These are phyloP conservation scores for Oriolus oriolus DNA, from an alignment of 2,113 vertebrate genomes.

Conservation along the genomic window DNA sequence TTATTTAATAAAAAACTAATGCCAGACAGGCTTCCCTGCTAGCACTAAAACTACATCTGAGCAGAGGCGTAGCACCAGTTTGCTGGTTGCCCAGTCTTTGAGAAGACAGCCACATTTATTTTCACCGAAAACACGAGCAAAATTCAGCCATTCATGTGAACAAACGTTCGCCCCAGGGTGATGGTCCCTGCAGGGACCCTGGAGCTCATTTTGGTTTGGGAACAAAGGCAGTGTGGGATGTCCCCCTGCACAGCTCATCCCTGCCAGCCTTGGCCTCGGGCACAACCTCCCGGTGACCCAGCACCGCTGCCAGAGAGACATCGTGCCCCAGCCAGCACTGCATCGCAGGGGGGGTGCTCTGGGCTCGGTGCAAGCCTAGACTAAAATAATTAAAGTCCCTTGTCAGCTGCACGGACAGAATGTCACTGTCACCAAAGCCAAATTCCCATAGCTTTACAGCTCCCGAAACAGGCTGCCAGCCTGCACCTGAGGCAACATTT, in stretches of 20 bases:
- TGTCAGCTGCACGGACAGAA: neutral
- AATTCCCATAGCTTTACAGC: neutral
- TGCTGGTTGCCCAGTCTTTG: neutral
- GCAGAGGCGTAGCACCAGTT: neutral
- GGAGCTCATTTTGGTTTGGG: neutral
- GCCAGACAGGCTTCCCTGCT: neutral
- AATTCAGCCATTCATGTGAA: neutral
- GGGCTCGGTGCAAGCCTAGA: neutral
- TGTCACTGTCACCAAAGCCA: neutral
- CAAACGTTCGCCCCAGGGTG: neutral
- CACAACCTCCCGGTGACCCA: accelerated
- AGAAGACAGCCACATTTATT: neutral
- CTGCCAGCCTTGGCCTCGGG: neutral
- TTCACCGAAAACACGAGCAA: neutral
- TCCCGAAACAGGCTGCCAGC: neutral
- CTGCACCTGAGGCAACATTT: neutral
- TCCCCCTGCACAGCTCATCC: neutral
- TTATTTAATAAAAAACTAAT: neutral
- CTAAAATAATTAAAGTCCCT: neutral
- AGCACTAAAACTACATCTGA: neutral
- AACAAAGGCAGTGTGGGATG: accelerated
- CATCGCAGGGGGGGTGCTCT: neutral
- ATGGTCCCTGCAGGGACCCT: neutral
- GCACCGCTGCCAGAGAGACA: neutral
- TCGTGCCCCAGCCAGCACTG: neutral